Conservation (phyloP, 1,140 invertebrate species). For the Drosophila neocordata region DNA sequence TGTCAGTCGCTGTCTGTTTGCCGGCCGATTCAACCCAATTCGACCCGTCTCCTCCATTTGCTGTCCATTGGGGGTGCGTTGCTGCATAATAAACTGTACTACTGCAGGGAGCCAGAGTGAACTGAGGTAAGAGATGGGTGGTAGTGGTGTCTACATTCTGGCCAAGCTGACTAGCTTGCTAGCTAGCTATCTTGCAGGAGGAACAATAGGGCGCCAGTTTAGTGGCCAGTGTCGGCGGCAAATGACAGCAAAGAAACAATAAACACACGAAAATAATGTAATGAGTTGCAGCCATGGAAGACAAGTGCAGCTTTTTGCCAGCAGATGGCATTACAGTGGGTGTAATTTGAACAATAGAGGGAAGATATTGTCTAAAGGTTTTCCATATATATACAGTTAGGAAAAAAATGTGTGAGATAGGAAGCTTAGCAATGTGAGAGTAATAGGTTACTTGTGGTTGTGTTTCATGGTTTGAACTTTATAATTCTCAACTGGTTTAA, state of each 20-base stretch:
- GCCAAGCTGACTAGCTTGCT: not conserved
- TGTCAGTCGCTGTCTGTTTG: constrained; percentile 75
- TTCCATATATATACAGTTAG: no score
- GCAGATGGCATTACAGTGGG: constrained; percentile 31
- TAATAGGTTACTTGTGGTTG: no score
- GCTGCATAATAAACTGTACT: constrained; percentile 76
- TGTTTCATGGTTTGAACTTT: no score
- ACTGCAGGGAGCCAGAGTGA: constrained; percentile 27
- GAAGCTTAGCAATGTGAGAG: no score
- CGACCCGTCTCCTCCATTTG: constrained; percentile 22
- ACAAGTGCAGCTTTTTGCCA: constrained; percentile 65
- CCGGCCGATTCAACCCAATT: constrained; percentile 47
- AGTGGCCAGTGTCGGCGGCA: constrained; percentile 51
- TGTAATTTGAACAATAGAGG: constrained; percentile 19
- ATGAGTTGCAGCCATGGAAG: constrained; percentile 71
- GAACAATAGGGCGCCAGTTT: constrained; percentile 76
- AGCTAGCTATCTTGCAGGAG: not conserved
- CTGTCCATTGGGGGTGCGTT: constrained; percentile 71
- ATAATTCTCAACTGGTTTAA: no score
- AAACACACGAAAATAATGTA: constrained; percentile 81
- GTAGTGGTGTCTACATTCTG: not conserved
- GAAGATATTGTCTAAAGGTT: not conserved
- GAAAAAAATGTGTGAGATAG: no score
- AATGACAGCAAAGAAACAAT: constrained; percentile 75
- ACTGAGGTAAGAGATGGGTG: constrained; percentile 16